A percentile compares a stretch with the other conserved stretches of the same genome.
These are phyloP conservation scores for Drymonia ruficornis DNA, from an alignment of 2,888 invertebrate species.

Conservation along the genomic window DNA sequence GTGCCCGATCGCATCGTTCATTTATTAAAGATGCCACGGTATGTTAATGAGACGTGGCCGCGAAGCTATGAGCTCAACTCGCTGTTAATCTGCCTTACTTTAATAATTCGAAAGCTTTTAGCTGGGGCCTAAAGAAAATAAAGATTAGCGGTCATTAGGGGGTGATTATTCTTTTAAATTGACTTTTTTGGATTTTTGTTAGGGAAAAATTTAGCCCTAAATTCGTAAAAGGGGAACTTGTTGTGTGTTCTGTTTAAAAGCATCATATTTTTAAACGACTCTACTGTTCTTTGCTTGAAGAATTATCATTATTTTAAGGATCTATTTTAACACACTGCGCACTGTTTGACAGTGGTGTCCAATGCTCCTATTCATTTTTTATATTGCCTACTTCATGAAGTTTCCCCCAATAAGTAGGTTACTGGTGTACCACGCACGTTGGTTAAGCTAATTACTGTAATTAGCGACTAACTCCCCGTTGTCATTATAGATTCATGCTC, in stretches of 20 bases:
- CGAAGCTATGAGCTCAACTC: constrained; percentile 10
- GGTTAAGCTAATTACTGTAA: constrained; percentile 35
- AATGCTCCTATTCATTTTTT: too few species aligned
- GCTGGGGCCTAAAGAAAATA: constrained; percentile 6
- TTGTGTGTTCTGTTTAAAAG: not conserved
- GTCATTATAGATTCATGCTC: constrained; percentile 39
- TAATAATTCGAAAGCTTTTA: constrained; percentile 19
- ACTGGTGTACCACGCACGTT: not conserved
- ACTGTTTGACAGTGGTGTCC: too few species aligned
- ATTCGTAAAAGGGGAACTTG: not conserved
- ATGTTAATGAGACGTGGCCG: constrained; percentile 33
- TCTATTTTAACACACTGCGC: too few species aligned
- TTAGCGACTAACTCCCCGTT: constrained; percentile 19
- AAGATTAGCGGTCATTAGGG: constrained; percentile 3
- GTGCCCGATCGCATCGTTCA: constrained; percentile 22
- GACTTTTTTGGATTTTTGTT: not conserved
- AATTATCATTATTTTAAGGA: too few species aligned
- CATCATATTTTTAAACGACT: too few species aligned
- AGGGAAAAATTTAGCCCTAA: not conserved
- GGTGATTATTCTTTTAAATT: constrained; percentile 1
- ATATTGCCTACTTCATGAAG: constrained; percentile 6
- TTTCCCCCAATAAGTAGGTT: not conserved
- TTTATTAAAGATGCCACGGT: constrained; percentile 36
- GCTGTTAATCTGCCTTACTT: constrained; percentile 16
- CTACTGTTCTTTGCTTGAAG: too few species aligned